Evolutionary conservation across 2,797 vertebrate genomes (phyloP), one percentile per base, ranked within the genome.

Genomic region (Rhinophrynus dorsalis): DNA sequence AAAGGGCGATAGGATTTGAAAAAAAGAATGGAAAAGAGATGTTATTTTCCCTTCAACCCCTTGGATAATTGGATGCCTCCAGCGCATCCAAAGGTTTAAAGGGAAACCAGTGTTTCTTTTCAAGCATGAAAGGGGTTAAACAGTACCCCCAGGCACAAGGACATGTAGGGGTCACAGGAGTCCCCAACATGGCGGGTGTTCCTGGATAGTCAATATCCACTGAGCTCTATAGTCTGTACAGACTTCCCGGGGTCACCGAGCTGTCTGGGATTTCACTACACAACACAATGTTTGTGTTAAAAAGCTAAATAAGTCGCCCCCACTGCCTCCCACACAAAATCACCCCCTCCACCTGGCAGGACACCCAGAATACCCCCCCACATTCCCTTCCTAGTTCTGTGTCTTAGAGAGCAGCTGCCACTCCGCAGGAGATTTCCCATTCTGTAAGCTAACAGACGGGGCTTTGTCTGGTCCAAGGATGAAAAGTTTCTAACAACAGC

Each of bases 361-460:
- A 84, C 86, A 87, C 82, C 82, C 85, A 86, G 85, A 90, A 82
- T 89, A 86, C 86, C 84, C 84, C 23, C 84, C 72, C 52, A 57
- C 26, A 9, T 54, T 52, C 42, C 50, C 54, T 21, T 40, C 20
- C 23, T 24, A 15, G 15, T 5, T 50, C 30, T 24, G 24, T 21
- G 55, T 55, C 50, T 33, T 54, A 55, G 29, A 24, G 17, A 40
- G 55, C 66, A 68, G 66, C 55, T 68, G 67, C 67, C 8, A 24
- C 67, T 5, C 67, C 8, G 44, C 47, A 8, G 67, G 66, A 55
- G 44, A 18, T 24, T 13, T 26, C 56, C 52, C 12, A 21, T 60
- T 23, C n/a, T 26, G 10, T 17, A 21, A n/a, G n/a, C 24, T 12
- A 17, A 68, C 67, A 68, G 67, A 68, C 42, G 67, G 56, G 18